A percentile compares a stretch with the other conserved stretches of the same genome.
Evolutionary conservation across 2,113 vertebrate species (phyloP).

Genomic region (Strix aluco): DNA sequence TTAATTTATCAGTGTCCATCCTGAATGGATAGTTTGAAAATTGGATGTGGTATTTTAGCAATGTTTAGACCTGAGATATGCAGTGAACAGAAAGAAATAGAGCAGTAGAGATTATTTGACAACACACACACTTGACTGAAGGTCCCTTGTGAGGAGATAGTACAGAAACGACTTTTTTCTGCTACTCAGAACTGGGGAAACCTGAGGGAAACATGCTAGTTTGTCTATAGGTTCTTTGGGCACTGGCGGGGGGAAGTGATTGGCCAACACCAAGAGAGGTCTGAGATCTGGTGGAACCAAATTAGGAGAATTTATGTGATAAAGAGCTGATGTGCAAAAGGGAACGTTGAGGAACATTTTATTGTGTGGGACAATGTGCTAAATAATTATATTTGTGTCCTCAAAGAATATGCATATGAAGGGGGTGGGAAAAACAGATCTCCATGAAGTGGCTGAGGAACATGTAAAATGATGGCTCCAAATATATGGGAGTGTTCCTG

Average conservation of each 20-base stretch:
- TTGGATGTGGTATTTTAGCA: not conserved
- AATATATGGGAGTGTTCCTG: not conserved
- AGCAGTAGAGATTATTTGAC: not conserved
- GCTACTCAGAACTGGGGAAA: not conserved
- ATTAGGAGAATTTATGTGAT: not conserved
- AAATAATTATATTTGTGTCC: not conserved
- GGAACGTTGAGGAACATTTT: not conserved
- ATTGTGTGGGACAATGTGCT: not conserved
- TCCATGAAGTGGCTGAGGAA: not conserved
- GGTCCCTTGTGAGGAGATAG: not conserved
- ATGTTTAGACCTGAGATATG: not conserved
- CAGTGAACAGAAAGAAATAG: not conserved
- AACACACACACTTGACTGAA: not conserved
- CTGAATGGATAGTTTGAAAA: not conserved
- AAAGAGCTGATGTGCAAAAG: not conserved
- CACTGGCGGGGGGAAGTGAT: not conserved
- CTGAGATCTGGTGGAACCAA: not conserved
- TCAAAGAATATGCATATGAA: not conserved
- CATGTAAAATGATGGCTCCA: not conserved
- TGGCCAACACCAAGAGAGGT: not conserved
- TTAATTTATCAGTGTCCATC: not conserved
- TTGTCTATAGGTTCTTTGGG: not conserved
- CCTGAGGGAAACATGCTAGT: not conserved
- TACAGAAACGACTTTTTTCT: not conserved
- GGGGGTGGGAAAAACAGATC: not conserved